Evolutionary conservation across 1,140 invertebrate species (phyloP).

Genomic region (Procambarus virginalis): DNA sequence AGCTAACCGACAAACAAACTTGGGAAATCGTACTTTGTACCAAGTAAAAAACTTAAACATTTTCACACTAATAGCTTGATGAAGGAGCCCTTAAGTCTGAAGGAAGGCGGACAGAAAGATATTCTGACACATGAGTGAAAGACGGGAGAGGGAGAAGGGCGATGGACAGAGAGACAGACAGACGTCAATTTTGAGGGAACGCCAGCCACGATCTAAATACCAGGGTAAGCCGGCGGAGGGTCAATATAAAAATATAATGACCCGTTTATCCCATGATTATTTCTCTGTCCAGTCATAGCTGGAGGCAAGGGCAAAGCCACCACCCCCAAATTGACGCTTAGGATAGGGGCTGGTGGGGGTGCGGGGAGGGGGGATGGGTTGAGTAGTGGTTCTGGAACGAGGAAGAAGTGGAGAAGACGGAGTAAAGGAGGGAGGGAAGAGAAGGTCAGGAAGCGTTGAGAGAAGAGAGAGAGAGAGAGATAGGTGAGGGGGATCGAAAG

Average conservation of each 20-base stretch:
- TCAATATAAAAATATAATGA: constrained; percentile 39
- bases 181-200: constrained; percentile 2
- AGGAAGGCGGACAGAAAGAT: no score
- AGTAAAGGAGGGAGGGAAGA: background rate
- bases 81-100: no score
- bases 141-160: no score
- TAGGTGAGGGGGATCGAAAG: background rate
- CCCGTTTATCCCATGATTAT: constrained; percentile 36
- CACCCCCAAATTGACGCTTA: constrained; percentile 20
- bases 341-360: background rate
- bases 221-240: background rate
- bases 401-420: background rate
- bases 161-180: background rate
- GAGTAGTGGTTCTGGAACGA: background rate
- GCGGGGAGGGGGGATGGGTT: background rate
- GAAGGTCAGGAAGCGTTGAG: background rate
- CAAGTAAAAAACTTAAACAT: no score
- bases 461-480: no score
- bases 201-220: background rate
- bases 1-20: no score
- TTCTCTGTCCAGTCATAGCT: constrained; percentile 13
- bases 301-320: constrained; percentile 17
- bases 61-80: no score
- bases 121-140: no score
- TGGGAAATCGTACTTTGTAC: no score